Conservation (phyloP, 2,113 vertebrate species). For the Anguilla japonica region DNA sequence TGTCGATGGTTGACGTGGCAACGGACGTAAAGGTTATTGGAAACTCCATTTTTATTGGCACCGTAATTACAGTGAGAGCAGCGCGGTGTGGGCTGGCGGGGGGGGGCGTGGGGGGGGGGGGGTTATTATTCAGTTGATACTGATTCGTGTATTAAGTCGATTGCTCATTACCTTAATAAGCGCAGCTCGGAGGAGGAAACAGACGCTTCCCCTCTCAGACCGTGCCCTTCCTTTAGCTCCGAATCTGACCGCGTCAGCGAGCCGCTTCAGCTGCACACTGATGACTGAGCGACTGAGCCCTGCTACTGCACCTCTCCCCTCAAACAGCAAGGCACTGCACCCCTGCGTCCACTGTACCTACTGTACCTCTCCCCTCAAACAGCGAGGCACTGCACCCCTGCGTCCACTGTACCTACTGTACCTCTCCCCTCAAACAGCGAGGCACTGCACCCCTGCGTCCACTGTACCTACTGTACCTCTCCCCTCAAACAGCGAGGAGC, state of each 20-base stretch:
- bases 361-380: neutral
- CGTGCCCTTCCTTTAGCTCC: neutral
- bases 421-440: neutral
- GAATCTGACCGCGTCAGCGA: neutral
- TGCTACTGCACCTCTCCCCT: neutral
- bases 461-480: neutral
- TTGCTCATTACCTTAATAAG: constrained; percentile 10
- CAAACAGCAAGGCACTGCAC: neutral
- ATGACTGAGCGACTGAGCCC: neutral
- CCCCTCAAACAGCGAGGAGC: neutral
- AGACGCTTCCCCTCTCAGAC: neutral
- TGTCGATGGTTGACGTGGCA: constrained; percentile 11
- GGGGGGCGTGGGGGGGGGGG: neutral
- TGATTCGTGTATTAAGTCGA: constrained; percentile 5
- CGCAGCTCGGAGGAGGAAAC: neutral
- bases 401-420: neutral
- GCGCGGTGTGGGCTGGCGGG: neutral
- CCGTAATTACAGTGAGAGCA: neutral
- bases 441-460: neutral
- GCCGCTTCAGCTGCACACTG: neutral
- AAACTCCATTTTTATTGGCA: constrained; percentile 1
- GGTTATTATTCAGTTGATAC: neutral
- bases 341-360: neutral
- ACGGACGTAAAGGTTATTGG: constrained; percentile 13
- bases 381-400: neutral